phyloP scores from a whole-genome alignment of 2,113 vertebrate species.

The Rhegmatorhina hoffmannsi region DNA sequence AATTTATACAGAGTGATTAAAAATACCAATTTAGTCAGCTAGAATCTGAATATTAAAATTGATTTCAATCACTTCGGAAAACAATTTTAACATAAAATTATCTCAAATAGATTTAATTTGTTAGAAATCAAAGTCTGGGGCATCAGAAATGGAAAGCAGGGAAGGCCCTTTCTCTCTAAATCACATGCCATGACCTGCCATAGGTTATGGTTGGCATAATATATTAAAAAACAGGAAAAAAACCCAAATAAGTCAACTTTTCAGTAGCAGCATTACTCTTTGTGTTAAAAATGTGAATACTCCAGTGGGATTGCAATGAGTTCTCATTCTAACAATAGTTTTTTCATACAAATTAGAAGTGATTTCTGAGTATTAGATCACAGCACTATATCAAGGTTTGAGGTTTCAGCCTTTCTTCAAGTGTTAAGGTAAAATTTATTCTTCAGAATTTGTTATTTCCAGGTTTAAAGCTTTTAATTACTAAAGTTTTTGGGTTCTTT shows the following conservation, averaged over 20 bases:
- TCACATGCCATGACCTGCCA: fast-evolving
- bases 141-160: background rate
- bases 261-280: background rate
- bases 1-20: background rate
- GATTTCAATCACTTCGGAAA: background rate
- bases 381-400: background rate
- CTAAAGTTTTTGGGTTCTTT: background rate
- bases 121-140: background rate
- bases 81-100: background rate
- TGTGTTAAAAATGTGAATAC: background rate
- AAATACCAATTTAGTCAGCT: background rate
- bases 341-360: background rate
- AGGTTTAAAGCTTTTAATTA: background rate
- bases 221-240: background rate
- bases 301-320: background rate
- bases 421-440: background rate
- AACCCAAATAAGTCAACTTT: background rate
- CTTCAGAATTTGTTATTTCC: background rate
- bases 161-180: background rate
- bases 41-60: background rate
- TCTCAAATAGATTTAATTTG: background rate
- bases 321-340: background rate
- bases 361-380: background rate
- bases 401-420: background rate
- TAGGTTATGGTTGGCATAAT: background rate